Conservation (phyloP, 2,113 vertebrate genomes). For the Pelmatolapia mariae region DNA sequence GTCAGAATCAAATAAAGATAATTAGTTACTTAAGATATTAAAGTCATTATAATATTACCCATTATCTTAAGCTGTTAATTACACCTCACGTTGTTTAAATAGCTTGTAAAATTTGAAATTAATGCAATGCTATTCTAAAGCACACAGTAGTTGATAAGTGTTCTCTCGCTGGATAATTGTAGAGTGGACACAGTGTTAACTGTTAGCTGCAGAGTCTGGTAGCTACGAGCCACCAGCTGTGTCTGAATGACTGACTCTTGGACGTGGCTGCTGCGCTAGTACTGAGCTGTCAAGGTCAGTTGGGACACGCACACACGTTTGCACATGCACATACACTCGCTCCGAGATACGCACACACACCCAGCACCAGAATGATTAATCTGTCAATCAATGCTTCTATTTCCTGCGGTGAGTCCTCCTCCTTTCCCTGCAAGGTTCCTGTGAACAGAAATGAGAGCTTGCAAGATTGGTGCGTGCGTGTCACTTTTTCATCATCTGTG, state of each 20-base stretch:
- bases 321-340: neutral
- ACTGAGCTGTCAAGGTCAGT: slow-evolving; percentile 71
- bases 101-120: slow-evolving; percentile 2
- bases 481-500: slow-evolving; percentile 16
- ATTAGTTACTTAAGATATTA: neutral
- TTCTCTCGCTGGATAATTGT: slow-evolving; percentile 47
- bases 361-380: slow-evolving; percentile 71
- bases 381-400: slow-evolving; percentile 75
- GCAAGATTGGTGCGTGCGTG: slow-evolving; percentile 20
- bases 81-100: slow-evolving; percentile 10
- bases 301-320: slow-evolving; percentile 33
- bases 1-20: neutral
- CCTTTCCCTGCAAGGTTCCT: slow-evolving; percentile 50
- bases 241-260: slow-evolving; percentile 54
- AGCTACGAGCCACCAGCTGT: slow-evolving; percentile 45
- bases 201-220: slow-evolving; percentile 29
- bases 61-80: slow-evolving; percentile 21
- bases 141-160: slow-evolving; percentile 1
- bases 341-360: slow-evolving; percentile 4
- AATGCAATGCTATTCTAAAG: slow-evolving; percentile 32
- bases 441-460: slow-evolving; percentile 56
- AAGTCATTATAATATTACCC: slow-evolving; percentile 7
- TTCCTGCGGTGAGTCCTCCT: slow-evolving; percentile 65
- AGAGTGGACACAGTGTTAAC: slow-evolving; percentile 40
- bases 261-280: slow-evolving; percentile 41